These are phyloP conservation scores for Falco cherrug DNA, from an alignment of 2,797 vertebrate genomes.

Conservation along the genomic window DNA sequence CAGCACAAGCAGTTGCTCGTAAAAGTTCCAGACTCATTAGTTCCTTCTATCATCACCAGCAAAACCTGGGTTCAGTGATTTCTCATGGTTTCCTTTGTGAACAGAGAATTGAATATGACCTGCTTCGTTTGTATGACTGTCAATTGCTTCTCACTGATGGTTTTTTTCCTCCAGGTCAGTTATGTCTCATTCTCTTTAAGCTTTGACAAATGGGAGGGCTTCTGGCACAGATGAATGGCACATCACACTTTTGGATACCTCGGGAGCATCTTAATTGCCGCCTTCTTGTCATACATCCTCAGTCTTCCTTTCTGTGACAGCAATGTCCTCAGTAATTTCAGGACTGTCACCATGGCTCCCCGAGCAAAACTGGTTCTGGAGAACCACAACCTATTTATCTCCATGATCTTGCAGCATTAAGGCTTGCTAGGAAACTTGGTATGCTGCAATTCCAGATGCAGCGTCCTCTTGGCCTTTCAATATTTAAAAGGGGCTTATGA, in stretches of 20 bases:
- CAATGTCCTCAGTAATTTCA: not conserved
- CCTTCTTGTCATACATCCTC: not conserved
- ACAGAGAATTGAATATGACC: not conserved
- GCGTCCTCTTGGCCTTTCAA: accelerated
- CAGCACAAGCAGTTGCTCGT: not conserved
- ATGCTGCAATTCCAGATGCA: not conserved
- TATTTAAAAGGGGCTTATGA: not conserved
- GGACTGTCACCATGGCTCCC: not conserved
- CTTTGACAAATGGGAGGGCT: not conserved
- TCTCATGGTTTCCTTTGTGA: not conserved
- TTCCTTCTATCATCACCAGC: not conserved
- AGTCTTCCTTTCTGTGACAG: not conserved
- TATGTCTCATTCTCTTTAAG: not conserved
- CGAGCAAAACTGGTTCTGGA: not conserved
- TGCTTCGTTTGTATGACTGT: not conserved
- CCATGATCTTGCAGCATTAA: not conserved
- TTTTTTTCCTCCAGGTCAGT: not conserved
- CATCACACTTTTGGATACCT: not conserved
- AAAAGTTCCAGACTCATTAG: not conserved
- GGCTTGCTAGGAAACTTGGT: not conserved
- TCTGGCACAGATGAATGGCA: not conserved
- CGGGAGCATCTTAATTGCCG: not conserved
- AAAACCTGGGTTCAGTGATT: not conserved
- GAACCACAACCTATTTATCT: not conserved
- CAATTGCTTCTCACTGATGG: not conserved